phyloP scores from a whole-genome alignment of 2,113 vertebrate species.

The Trichomycterus rosablanca region DNA sequence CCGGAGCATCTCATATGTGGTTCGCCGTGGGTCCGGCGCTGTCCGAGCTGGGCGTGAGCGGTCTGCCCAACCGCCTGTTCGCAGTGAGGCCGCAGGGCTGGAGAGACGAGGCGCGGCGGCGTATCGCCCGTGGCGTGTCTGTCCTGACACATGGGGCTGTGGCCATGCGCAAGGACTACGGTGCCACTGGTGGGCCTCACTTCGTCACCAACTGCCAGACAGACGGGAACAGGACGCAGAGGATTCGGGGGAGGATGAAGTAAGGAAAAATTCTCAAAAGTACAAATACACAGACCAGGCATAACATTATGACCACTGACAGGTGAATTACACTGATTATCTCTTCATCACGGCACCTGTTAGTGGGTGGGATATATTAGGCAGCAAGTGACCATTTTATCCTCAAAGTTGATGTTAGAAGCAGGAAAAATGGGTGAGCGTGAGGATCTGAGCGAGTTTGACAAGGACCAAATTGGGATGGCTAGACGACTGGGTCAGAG shows the following conservation, averaged over 20 bases:
- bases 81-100: constrained; percentile 86
- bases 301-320: too few relatives aligned
- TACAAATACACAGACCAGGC: neutral
- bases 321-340: too few relatives aligned
- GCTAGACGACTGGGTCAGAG: too few relatives aligned
- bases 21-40: constrained; percentile 85
- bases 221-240: constrained; percentile 77
- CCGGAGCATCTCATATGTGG: constrained; percentile 88
- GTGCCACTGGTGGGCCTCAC: constrained; percentile 76
- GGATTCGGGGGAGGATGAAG: constrained; percentile 77
- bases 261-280: constrained; percentile 41
- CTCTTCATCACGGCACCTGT: too few relatives aligned
- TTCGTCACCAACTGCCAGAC: constrained; percentile 84
- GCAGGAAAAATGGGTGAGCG: too few relatives aligned
- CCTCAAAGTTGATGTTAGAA: too few relatives aligned
- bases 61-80: constrained; percentile 79
- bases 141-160: constrained; percentile 87
- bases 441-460: too few relatives aligned
- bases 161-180: constrained; percentile 81
- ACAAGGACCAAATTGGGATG: too few relatives aligned
- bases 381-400: too few relatives aligned
- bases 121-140: constrained; percentile 83
- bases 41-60: constrained; percentile 74
- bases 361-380: too few relatives aligned
- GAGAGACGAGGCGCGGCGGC: constrained; percentile 79